These are phyloP conservation scores for Cyclargus thomasi DNA, from an alignment of 1,140 invertebrate species.

Conservation along the genomic window DNA sequence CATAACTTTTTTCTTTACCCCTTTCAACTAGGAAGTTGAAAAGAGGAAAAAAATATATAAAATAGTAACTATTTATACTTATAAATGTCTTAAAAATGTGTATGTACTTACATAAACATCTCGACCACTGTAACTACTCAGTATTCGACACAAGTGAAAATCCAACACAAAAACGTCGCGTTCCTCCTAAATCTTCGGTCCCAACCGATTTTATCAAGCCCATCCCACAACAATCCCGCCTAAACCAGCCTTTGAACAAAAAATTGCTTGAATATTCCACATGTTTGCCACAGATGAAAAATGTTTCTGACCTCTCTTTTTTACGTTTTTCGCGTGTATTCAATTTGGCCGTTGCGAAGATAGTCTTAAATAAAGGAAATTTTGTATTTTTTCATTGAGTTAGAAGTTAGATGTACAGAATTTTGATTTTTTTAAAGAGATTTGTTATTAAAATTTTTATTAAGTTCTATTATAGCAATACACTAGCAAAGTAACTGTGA, in stretches of 20 bases:
- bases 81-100: no score
- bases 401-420: background rate
- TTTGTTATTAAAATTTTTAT: no score
- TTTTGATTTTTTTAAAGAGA: background rate
- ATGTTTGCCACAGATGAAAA: conserved; percentile 3
- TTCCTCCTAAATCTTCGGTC: background rate
- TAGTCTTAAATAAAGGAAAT: background rate
- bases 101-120: no score
- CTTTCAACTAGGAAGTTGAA: no score
- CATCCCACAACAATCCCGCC: background rate
- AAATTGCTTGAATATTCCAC: background rate
- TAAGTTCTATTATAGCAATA: no score
- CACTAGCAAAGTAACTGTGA: no score
- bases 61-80: no score
- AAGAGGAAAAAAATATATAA: no score
- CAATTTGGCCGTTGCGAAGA: background rate
- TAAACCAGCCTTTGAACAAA: conserved; percentile 1
- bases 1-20: no score
- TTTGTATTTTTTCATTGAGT: background rate
- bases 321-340: background rate
- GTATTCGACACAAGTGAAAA: background rate
- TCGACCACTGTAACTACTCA: background rate
- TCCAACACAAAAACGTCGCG: background rate
- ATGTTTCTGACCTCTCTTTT: background rate
- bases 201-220: background rate